Evolutionary conservation across 2,113 vertebrate species (phyloP).

Genomic region (Cnemophilus loriae): DNA sequence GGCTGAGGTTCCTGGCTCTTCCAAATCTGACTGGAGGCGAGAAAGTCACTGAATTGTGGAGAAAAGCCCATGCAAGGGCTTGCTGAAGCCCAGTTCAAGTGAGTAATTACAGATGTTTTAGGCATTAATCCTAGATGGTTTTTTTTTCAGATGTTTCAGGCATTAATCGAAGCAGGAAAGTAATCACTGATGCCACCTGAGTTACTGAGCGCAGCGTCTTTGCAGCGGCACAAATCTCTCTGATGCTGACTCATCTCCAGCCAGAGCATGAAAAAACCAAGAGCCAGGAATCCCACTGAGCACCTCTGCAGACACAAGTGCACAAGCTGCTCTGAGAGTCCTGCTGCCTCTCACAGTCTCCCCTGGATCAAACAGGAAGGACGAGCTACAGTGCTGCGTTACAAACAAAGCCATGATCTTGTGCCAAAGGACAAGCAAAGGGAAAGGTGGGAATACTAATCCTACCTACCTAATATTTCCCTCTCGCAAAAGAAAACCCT

Average conservation of each 20-base stretch:
- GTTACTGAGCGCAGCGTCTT: neutral
- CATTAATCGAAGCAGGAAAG: neutral
- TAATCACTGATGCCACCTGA: neutral
- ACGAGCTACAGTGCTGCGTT: accelerated
- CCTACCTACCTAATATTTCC: neutral
- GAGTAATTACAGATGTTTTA: neutral
- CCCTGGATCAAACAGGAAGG: neutral
- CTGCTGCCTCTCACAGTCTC: neutral
- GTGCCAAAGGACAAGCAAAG: neutral
- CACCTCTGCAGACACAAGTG: neutral
- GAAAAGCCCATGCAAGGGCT: neutral
- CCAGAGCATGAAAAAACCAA: neutral
- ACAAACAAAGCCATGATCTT: neutral
- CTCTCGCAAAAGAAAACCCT: neutral
- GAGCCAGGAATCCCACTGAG: neutral
- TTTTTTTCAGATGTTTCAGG: neutral
- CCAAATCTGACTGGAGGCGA: neutral
- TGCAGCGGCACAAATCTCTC: neutral
- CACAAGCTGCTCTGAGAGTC: neutral
- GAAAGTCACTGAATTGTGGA: neutral
- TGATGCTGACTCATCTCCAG: conserved; percentile 1
- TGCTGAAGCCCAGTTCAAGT: neutral
- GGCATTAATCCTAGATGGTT: neutral
- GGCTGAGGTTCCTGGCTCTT: neutral
- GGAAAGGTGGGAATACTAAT: neutral